Evolutionary conservation across 2,113 vertebrate species (phyloP).

Genomic region (Pyrgilauda ruficollis): DNA sequence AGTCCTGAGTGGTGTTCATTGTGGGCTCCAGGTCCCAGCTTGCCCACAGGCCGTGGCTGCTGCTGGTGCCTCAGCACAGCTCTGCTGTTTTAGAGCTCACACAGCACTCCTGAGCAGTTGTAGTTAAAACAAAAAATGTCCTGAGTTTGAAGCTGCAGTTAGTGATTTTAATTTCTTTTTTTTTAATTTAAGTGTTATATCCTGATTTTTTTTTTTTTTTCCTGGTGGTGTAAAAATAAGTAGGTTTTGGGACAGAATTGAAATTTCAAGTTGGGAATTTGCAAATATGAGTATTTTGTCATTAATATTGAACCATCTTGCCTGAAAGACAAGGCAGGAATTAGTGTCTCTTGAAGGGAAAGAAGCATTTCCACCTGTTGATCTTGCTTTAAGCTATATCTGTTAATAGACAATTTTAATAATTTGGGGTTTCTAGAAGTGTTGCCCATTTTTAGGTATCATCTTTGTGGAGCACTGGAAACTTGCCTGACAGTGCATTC

Average conservation of each 20-base stretch:
- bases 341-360: neutral
- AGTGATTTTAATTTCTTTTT: neutral
- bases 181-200: neutral
- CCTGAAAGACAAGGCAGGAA: neutral
- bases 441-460: neutral
- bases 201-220: neutral
- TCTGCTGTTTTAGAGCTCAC: neutral
- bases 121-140: neutral
- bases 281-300: neutral
- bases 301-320: neutral
- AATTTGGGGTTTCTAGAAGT: neutral
- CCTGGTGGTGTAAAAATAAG: neutral
- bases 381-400: neutral
- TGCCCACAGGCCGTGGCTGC: neutral
- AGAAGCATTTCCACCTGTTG: neutral
- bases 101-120: neutral
- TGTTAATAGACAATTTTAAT: neutral
- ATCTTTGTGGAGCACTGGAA: neutral
- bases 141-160: neutral
- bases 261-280: neutral
- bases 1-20: neutral
- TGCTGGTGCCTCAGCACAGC: neutral
- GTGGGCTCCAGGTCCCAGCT: neutral
- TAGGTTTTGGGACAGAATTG: neutral
- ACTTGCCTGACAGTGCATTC: neutral